Evolutionary conservation across 2,113 vertebrate genomes (phyloP).

Genomic region (Nothobranchius kuhntae): DNA sequence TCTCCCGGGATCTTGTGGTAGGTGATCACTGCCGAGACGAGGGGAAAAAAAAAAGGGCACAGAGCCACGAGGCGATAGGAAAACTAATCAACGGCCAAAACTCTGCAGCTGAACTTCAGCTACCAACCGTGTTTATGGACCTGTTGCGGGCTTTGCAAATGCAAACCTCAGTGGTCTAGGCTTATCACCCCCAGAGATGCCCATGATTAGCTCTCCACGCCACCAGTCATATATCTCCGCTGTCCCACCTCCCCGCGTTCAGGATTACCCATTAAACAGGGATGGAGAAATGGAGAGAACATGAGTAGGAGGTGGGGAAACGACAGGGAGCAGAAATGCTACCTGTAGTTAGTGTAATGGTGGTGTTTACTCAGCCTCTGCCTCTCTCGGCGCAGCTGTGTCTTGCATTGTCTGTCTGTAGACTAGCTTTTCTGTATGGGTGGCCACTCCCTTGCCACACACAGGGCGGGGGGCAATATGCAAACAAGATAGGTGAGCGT

Average conservation of each 20-base stretch:
- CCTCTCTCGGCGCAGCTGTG: conserved; percentile 27
- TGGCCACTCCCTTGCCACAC: conserved; percentile 65
- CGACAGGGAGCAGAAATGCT: conserved; percentile 51
- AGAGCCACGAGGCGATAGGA: conserved; percentile 38
- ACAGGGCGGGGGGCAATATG: conserved; percentile 37
- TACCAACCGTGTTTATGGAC: conserved; percentile 66
- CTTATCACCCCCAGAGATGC: conserved; percentile 67
- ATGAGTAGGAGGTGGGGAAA: conserved; percentile 54
- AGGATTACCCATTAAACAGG: conserved; percentile 68
- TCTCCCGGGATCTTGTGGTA: conserved; percentile 36
- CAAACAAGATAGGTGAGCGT: conserved; percentile 37
- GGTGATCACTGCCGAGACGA: conserved; percentile 19
- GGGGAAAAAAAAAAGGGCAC: not conserved
- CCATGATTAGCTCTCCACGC: conserved; percentile 68
- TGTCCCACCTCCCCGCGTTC: conserved; percentile 46
- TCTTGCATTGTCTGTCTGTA: conserved; percentile 46
- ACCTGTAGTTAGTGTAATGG: conserved; percentile 69
- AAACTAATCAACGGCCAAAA: conserved; percentile 65
- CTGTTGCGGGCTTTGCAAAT: conserved; percentile 53
- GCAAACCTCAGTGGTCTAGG: conserved; percentile 52
- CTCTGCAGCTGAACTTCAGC: conserved; percentile 59
- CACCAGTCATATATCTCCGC: conserved; percentile 61
- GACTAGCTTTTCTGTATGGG: conserved; percentile 45
- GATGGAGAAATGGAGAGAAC: conserved; percentile 46
- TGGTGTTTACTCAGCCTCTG: conserved; percentile 61